Conservation (phyloP, 2,113 vertebrate species). For the Caloenas nicobarica region DNA sequence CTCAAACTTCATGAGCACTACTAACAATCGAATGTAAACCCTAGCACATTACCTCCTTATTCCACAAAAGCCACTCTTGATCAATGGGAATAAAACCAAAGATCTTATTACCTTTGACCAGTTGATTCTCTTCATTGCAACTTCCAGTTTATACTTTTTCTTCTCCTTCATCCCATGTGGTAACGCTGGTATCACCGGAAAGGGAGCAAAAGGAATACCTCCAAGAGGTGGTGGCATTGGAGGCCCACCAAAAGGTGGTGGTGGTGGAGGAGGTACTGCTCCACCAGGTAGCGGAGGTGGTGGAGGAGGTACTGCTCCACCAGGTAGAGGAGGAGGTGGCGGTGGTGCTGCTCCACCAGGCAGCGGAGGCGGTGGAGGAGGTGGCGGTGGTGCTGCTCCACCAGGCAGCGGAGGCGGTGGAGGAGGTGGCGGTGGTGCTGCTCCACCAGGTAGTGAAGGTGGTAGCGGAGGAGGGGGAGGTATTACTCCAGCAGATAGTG, state of each 20-base stretch:
- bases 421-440: neutral
- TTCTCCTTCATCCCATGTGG: constrained; percentile 93
- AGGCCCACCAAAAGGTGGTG: constrained; percentile 60
- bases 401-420: neutral
- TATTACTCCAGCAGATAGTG: neutral
- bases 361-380: neutral
- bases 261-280: neutral
- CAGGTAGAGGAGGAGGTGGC: accelerated
- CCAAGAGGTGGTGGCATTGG: constrained; percentile 64
- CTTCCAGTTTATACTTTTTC: constrained; percentile 89
- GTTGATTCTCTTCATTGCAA: constrained; percentile 93
- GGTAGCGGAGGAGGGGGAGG: neutral
- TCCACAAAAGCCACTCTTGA: neutral
- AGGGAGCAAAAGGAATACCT: constrained; percentile 27
- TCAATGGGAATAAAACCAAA: neutral
- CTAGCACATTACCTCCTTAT: neutral
- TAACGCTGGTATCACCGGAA: neutral
- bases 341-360: neutral
- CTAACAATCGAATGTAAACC: neutral
- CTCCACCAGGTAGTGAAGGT: neutral
- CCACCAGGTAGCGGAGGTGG: neutral
- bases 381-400: neutral
- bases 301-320: neutral
- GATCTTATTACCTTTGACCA: constrained; percentile 90
- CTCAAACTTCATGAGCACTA: neutral